phyloP scores from a whole-genome alignment of 2,797 vertebrate species.

The Eutrigla gurnardus region DNA sequence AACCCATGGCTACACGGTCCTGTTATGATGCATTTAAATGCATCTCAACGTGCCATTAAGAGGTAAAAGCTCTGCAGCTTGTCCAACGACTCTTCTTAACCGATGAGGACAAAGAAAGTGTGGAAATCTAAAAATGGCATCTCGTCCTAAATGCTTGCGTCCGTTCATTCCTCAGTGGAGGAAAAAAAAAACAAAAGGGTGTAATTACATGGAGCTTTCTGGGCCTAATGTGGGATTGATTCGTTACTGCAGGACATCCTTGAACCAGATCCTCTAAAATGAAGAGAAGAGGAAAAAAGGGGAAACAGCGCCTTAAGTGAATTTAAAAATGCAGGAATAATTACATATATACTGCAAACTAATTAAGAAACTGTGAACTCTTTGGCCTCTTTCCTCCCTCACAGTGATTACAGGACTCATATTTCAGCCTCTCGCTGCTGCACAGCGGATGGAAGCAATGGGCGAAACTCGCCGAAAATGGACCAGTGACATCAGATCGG shows the following conservation, averaged over 20 bases:
- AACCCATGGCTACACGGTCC: too few relatives aligned
- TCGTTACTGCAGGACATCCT: slow-evolving; percentile 80
- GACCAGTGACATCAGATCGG: slow-evolving; percentile 64
- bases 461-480: slow-evolving; percentile 47
- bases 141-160: slow-evolving; percentile 55
- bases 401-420: slow-evolving; percentile 76
- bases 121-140: slow-evolving; percentile 53
- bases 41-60: not conserved
- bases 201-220: slow-evolving; percentile 71
- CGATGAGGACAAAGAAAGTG: slow-evolving; percentile 48
- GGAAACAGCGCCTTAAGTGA: slow-evolving; percentile 74
- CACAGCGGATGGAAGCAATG: slow-evolving; percentile 55
- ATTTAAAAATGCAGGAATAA: slow-evolving; percentile 85
- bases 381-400: slow-evolving; percentile 72
- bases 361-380: slow-evolving; percentile 82
- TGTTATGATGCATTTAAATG: not conserved
- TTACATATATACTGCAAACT: slow-evolving; percentile 82
- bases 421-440: slow-evolving; percentile 65
- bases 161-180: slow-evolving; percentile 42
- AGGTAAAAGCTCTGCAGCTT: not conserved
- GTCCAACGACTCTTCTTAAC: slow-evolving; percentile 10
- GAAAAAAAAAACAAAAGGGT: slow-evolving; percentile 25
- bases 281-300: slow-evolving; percentile 37
- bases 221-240: slow-evolving; percentile 74
- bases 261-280: slow-evolving; percentile 78